Conservation (phyloP, 1,140 invertebrate genomes). For the Papilio aristodemus region DNA sequence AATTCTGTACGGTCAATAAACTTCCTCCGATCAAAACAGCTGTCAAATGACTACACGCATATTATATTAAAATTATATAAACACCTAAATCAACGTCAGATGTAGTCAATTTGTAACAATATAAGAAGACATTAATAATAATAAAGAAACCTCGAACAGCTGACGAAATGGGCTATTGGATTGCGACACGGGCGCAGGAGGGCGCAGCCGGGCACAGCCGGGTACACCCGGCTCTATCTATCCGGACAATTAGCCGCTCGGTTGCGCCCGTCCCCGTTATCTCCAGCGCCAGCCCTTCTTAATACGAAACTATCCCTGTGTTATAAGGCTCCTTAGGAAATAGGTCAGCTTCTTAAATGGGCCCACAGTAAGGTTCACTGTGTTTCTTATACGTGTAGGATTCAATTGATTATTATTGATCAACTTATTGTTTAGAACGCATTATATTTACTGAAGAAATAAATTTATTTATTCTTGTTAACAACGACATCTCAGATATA, state of each 20-base stretch:
- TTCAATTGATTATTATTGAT: conserved; percentile 27
- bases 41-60: too few species aligned
- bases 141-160: neutral
- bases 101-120: conserved; percentile 17
- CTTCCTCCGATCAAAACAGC: too few species aligned
- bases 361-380: conserved; percentile 28
- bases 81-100: neutral
- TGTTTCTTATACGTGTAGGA: conserved; percentile 22
- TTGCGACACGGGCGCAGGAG: conserved; percentile 10
- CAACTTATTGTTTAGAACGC: too few species aligned
- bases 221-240: conserved; percentile 35
- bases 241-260: conserved; percentile 31
- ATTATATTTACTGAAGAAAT: too few species aligned
- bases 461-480: too few species aligned
- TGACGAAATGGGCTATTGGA: conserved; percentile 11
- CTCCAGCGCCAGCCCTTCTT: conserved; percentile 30
- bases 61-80: too few species aligned
- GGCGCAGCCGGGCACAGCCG: conserved; percentile 26
- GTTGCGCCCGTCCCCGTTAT: conserved; percentile 28
- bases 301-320: conserved; percentile 31
- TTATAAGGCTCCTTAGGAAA: conserved; percentile 31
- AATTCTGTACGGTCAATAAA: too few species aligned
- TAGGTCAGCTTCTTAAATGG: conserved; percentile 33
- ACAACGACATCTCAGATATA: too few species aligned
- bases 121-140: conserved; percentile 44